Conservation (phyloP, 1,140 invertebrate species). For the Habropoda laboriosa region DNA sequence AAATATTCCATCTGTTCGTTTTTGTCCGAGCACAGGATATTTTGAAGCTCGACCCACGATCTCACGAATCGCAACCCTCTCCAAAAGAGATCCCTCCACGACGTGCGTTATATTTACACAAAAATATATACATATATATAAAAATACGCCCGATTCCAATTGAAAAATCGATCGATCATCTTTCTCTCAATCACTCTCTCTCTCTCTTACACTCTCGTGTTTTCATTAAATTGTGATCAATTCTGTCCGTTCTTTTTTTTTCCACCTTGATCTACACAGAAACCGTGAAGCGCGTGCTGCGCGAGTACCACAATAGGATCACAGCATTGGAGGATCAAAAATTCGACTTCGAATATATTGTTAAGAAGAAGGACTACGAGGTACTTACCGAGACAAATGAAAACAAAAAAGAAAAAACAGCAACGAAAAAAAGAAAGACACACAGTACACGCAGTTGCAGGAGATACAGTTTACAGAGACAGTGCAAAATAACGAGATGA, state of each 20-base stretch:
- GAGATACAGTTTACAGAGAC: slow-evolving; percentile 49
- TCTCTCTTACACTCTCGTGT: too few relatives aligned
- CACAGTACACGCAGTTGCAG: slow-evolving; percentile 43
- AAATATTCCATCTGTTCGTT: neutral
- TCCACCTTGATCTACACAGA: slow-evolving; percentile 74
- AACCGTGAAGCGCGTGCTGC: slow-evolving; percentile 90
- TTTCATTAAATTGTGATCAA: slow-evolving; percentile 16
- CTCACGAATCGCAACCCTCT: neutral
- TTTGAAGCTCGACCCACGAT: neutral
- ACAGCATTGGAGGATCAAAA: slow-evolving; percentile 95
- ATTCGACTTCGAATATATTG: slow-evolving; percentile 98
- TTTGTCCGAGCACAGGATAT: neutral
- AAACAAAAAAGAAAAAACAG: slow-evolving; percentile 48
- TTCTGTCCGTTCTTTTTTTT: slow-evolving; percentile 52
- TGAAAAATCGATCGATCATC: slow-evolving; percentile 1
- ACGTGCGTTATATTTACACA: neutral
- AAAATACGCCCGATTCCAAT: neutral
- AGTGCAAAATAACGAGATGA: slow-evolving; percentile 57
- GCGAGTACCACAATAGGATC: slow-evolving; percentile 94
- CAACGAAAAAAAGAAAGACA: too few relatives aligned
- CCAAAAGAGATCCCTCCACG: neutral
- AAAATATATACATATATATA: neutral
- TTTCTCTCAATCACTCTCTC: too few relatives aligned
- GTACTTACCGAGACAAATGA: slow-evolving; percentile 82
- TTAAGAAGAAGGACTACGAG: slow-evolving; percentile 98